Evolutionary conservation across 23 tunicate genomes (phyloP).

Genomic region (Corella eumyota): DNA sequence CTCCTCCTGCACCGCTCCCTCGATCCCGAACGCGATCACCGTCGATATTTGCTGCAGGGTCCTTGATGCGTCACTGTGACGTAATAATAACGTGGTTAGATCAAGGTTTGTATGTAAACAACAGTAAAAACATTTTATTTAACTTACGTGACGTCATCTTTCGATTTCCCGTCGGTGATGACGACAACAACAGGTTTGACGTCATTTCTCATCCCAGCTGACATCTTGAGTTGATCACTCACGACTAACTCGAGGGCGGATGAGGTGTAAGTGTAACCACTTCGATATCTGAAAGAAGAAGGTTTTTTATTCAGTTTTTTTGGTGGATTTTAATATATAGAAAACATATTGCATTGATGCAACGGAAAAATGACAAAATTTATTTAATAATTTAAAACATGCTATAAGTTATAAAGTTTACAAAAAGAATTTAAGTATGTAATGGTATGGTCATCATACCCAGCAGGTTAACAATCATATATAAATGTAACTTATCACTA

Average conservation of each 20-base stretch:
- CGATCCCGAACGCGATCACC: conserved; percentile 35
- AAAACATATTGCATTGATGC: too few species aligned
- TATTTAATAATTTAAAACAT: too few species aligned
- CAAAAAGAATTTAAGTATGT: too few species aligned
- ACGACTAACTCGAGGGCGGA: conserved; percentile 10
- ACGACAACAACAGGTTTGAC: conserved; percentile 24
- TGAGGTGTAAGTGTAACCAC: conserved; percentile 32
- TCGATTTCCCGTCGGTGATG: conserved; percentile 40
- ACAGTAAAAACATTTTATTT: background rate
- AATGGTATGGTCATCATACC: too few species aligned
- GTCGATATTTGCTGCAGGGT: conserved; percentile 15
- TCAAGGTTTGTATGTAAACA: too few species aligned
- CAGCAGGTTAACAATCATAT: too few species aligned
- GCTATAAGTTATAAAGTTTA: too few species aligned
- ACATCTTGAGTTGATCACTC: conserved; percentile 7
- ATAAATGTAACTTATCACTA: too few species aligned
- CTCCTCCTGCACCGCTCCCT: conserved; percentile 13
- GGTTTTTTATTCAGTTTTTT: background rate
- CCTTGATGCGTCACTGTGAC: conserved; percentile 8
- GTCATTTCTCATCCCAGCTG: conserved; percentile 18
- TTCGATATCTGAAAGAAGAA: conserved; percentile 3
- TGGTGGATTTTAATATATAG: too few species aligned
- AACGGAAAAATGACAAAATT: too few species aligned
- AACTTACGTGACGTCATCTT: conserved; percentile 13
- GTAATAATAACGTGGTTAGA: too few species aligned